Evolutionary conservation across 2,113 vertebrate species (phyloP), one percentile per base, ranked within the genome.

Genomic region (Labrus mixtus): DNA sequence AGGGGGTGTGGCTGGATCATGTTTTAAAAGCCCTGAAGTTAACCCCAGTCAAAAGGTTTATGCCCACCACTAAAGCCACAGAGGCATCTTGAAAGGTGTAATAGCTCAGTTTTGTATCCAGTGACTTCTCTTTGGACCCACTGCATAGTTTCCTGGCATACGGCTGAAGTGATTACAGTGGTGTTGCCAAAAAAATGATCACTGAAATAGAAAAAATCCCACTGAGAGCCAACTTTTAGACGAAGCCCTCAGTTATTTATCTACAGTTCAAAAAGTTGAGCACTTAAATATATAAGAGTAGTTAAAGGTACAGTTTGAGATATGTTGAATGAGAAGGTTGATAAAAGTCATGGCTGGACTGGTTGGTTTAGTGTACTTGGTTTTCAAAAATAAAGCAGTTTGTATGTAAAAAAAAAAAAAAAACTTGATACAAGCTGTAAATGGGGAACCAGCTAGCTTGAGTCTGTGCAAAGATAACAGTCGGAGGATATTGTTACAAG

Each of bases 1-100:
- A 16, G 50, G 43, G 57, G 6, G 81, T 46, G 78, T 57, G 79
- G 73, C 72, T 70, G 86, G 90, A 91, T 91, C 87, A 86, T 91
- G 84, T 93, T 91, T 92, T 89, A 91, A 89, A 89, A 86, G 89
- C 85, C 90, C 85, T 29, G 61, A 86, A 89, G 89, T 93, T 92
- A 93, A 93, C 90, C 88, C 81, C 84, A 82, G 87, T 90, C 84
- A 82, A 89, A 93, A 91, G 92, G 85, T 91, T 92, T 90, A 89
- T 81, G 83, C 81, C 75, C 64, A 68, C 84, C 90, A 79, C 84
- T 84, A 86, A 89, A 93, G 85, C 75, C 91, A 73, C 79, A 78
- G 81, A 87, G 78, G 55, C 73, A 84, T 86, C 77, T 55, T 72
- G 74, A 83, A 81, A 88, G 83, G 81, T 83, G 68, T 71, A 83